A percentile compares a stretch with the other conserved stretches of the same genome.
These are phyloP conservation scores for Cryptoblepharus egeriae DNA, from an alignment of 2,797 vertebrate species.

Conservation along the genomic window DNA sequence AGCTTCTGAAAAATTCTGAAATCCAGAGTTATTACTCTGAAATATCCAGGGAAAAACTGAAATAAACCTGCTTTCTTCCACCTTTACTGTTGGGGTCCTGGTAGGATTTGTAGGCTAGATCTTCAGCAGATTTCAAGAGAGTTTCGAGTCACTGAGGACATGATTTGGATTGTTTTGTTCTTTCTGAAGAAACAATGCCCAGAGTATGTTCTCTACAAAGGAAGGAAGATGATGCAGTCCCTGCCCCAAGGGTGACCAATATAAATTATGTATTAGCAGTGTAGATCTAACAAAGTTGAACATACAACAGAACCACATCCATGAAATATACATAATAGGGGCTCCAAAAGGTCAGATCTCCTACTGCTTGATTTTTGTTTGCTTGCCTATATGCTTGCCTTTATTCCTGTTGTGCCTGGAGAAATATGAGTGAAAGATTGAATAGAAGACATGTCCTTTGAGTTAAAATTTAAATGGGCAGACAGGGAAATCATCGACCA, in stretches of 20 bases:
- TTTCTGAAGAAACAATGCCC: constrained; percentile 16
- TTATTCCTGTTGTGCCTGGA: constrained; percentile 9
- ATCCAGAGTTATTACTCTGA: too few relatives aligned
- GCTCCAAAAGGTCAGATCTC: constrained; percentile 19
- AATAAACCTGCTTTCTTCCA: too few relatives aligned
- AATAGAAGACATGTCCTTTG: constrained; percentile 25
- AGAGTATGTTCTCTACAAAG: background rate
- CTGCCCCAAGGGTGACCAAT: constrained; percentile 17
- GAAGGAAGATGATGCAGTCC: background rate
- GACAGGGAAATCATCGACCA: constrained; percentile 24
- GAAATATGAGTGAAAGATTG: constrained; percentile 14
- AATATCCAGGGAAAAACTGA: too few relatives aligned
- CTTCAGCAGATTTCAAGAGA: background rate
- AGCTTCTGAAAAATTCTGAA: too few relatives aligned
- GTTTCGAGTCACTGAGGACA: constrained; percentile 12
- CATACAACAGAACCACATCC: constrained; percentile 26
- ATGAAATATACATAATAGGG: constrained; percentile 19
- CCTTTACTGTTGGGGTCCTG: background rate
- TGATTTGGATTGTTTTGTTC: background rate
- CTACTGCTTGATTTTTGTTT: constrained; percentile 31
- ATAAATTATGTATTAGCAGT: background rate
- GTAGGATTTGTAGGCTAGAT: background rate
- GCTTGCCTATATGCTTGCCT: constrained; percentile 1
- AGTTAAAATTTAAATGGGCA: constrained; percentile 36
- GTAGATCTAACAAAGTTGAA: constrained; percentile 23